phyloP scores from a whole-genome alignment of 2,888 invertebrate species.

The Anaspis maculata region DNA sequence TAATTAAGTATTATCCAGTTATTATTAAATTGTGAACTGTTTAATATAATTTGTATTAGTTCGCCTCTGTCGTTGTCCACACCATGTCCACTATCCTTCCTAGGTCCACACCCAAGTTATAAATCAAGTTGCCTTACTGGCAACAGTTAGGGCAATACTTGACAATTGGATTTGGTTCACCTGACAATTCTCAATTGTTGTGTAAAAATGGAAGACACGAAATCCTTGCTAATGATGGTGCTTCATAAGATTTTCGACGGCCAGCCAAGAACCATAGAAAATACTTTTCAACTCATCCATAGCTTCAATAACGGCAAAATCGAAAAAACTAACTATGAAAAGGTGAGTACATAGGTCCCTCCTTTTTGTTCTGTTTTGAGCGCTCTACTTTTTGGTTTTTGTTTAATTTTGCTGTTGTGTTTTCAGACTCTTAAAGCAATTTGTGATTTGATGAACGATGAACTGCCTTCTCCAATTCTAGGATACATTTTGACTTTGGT shows the following conservation, averaged over 20 bases:
- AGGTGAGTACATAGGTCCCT: conserved; percentile 17
- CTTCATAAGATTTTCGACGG: conserved; percentile 34
- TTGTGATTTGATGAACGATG: conserved; percentile 33
- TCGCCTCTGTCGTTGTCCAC: too few species aligned
- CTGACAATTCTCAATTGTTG: too few species aligned
- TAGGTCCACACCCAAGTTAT: too few species aligned
- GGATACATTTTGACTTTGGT: conserved; percentile 36
- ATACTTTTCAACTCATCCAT: conserved; percentile 31
- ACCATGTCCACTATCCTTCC: too few species aligned
- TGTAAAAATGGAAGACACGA: conserved; percentile 33
- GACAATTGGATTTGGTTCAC: too few species aligned
- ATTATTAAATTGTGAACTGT: too few species aligned
- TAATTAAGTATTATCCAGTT: too few species aligned
- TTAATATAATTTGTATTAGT: too few species aligned
- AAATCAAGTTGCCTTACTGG: too few species aligned
- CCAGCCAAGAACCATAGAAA: conserved; percentile 31
- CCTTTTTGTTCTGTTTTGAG: conserved; percentile 4
- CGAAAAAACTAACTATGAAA: conserved; percentile 32
- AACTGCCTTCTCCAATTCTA: conserved; percentile 34
- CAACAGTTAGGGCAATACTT: too few species aligned
- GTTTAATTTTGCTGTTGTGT: background rate
- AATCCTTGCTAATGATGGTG: conserved; percentile 33
- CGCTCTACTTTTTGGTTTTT: conserved; percentile 9
- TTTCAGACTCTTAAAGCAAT: conserved; percentile 31
- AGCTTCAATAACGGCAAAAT: conserved; percentile 30